Conservation (phyloP, 2,113 vertebrate genomes). For the Sitta europaea region DNA sequence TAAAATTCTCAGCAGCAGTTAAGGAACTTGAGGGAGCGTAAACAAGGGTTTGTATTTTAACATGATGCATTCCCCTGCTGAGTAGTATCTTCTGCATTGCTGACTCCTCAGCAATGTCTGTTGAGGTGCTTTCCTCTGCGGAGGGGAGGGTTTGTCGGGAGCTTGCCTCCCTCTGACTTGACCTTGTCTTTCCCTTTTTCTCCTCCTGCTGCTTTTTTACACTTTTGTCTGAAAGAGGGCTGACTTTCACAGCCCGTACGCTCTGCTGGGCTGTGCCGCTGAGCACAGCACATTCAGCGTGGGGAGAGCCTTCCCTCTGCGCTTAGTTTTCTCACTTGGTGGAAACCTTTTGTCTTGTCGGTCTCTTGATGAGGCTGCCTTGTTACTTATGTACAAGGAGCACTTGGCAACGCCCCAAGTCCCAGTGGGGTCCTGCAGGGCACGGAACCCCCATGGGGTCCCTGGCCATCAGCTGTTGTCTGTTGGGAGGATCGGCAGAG, state of each 20-base stretch:
- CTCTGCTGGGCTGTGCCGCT: neutral
- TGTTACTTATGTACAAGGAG: neutral
- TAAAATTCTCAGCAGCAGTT: neutral
- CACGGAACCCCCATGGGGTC: rapidly evolving
- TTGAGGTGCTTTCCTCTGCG: neutral
- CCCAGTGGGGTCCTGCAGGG: neutral
- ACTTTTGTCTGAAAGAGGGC: neutral
- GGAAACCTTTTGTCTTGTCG: slow-evolving; percentile 23
- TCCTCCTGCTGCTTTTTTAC: neutral
- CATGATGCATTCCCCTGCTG: neutral
- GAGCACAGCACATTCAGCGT: neutral
- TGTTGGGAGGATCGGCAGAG: neutral
- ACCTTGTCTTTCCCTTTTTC: neutral
- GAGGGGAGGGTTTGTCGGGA: neutral
- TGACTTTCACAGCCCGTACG: neutral
- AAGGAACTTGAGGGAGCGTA: neutral
- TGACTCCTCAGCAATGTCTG: neutral
- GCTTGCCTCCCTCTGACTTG: neutral
- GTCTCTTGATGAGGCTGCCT: neutral
- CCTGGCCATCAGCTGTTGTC: neutral
- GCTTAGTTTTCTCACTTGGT: neutral
- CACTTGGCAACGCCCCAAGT: neutral
- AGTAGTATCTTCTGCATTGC: neutral
- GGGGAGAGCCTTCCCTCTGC: neutral
- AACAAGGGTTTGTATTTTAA: neutral